Base-by-base conservation (phyloP, 2,888 invertebrate genomes). In the Heliconius erato region DNA sequence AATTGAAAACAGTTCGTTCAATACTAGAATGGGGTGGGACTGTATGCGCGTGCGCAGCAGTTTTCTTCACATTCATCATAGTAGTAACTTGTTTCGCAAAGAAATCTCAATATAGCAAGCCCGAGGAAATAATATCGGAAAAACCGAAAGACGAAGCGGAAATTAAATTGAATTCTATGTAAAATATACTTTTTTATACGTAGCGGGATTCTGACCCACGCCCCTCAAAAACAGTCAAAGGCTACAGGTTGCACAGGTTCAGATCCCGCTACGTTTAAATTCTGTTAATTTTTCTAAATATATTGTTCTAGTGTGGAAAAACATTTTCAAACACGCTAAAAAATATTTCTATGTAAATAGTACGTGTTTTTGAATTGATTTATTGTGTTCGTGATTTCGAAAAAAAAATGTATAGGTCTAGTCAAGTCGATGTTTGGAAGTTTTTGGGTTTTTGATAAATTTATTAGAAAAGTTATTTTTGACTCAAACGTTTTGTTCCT, bases 21-120 rank as follows among this genome's bases (percentile, higher is more conserved):
- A 88, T 94, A 2, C 84, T 90, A 2, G 95, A 95, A 81, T 95
- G 95, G 95, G 96, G 96, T 7, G 91, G 91, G 0, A 89, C 89
- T 0, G 90, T 91, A 0, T 93, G 94, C 88, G 92, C 94, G 0
- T 92, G 91, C 85, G 87, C 91, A 0, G 93, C 97, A 0, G 94
- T 97, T 0, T 88, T 91, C 23, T 93, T 96, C 59, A 96, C 96
- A 0, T 92, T 95, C 40, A 93, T 97, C 68, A 92, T 95, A 6
- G 94, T 96, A 7, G 86, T 96, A 7, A 94, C 90, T 3, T 91
- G 92, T 6, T 95, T 92, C 83, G 74, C 74, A 2, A 89, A 87
- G 83, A 90, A 89, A 74, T 87, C 90, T 0, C 88, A 89, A 54
- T 92, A 91, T 78, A 85, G 87, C 54, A 91, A 91, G 68, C 89